Evolutionary conservation across 30 jellyfish, hydroid and myxozoan species (phyloP).

Genomic region (Cassiopea andromeda): DNA sequence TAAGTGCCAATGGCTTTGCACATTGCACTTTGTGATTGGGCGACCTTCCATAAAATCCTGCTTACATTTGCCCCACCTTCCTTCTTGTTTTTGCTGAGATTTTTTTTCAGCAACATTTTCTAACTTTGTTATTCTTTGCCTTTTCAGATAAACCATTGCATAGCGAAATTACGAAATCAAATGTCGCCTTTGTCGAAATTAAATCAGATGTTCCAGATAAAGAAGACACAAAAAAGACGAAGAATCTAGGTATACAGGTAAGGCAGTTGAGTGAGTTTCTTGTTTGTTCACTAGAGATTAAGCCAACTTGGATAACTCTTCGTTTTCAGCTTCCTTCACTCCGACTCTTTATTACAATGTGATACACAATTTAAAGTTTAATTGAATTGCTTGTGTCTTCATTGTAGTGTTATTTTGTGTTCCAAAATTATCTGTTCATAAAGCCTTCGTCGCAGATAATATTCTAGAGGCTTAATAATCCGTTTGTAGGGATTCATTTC

Average conservation of each 20-base stretch:
- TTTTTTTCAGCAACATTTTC: background rate
- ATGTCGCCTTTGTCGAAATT: slow-evolving; percentile 78
- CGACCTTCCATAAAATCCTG: background rate
- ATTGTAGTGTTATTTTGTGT: no score
- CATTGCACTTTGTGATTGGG: background rate
- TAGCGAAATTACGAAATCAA: slow-evolving; percentile 39
- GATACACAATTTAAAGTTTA: no score
- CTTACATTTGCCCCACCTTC: background rate
- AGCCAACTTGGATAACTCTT: background rate
- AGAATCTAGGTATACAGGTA: slow-evolving; percentile 44
- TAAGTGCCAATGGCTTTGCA: no score
- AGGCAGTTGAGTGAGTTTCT: background rate
- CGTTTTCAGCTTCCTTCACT: no score
- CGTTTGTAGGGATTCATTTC: no score
- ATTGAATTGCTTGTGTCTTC: no score
- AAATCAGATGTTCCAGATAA: slow-evolving; percentile 36
- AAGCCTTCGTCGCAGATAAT: no score
- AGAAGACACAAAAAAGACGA: slow-evolving; percentile 15
- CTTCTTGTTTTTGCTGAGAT: background rate
- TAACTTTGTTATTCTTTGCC: background rate
- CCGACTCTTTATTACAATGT: no score
- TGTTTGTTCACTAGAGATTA: background rate
- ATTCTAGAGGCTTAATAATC: no score
- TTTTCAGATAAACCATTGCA: background rate
- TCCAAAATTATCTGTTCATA: no score